Percentiles rank a stretch among this genome's conserved stretches.
These are phyloP conservation scores for Rostratula benghalensis DNA, from an alignment of 2,113 vertebrate genomes.

Conservation along the genomic window DNA sequence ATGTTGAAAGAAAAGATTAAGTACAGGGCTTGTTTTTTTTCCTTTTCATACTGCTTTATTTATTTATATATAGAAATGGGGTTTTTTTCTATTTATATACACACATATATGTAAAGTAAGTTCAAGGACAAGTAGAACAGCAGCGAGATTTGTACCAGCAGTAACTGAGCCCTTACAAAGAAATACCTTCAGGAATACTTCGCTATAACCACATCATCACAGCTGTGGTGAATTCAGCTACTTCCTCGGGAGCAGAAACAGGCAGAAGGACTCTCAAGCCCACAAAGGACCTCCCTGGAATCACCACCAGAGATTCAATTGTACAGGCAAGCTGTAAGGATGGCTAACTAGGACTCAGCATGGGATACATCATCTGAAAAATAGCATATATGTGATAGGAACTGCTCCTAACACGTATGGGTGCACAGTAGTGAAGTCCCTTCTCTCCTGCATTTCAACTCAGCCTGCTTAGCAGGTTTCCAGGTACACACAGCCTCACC, in stretches of 20 bases:
- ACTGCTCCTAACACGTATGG: not conserved
- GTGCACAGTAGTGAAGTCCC: not conserved
- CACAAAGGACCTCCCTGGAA: not conserved
- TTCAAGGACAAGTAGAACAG: not conserved
- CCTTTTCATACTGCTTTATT: not conserved
- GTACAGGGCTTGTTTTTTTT: accelerated
- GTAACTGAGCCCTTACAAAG: not conserved
- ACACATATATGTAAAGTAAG: not conserved
- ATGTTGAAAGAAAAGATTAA: not conserved
- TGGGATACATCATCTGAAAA: not conserved
- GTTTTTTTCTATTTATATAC: not conserved
- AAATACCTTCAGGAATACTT: not conserved
- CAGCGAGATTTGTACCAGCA: not conserved
- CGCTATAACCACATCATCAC: not conserved
- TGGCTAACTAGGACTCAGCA: not conserved
- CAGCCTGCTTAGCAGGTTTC: not conserved
- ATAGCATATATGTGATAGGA: not conserved
- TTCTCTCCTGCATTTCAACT: not conserved
- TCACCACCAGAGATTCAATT: not conserved
- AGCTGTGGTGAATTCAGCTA: not conserved
- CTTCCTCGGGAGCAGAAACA: not conserved
- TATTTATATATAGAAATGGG: not conserved
- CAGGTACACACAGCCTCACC: not conserved
- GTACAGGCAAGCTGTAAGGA: not conserved
- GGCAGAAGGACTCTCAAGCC: not conserved